A percentile compares a stretch with the other conserved stretches of the same genome.
phyloP scores from a whole-genome alignment of 2,797 vertebrate genomes.

The Brachyrhaphis roseni region DNA sequence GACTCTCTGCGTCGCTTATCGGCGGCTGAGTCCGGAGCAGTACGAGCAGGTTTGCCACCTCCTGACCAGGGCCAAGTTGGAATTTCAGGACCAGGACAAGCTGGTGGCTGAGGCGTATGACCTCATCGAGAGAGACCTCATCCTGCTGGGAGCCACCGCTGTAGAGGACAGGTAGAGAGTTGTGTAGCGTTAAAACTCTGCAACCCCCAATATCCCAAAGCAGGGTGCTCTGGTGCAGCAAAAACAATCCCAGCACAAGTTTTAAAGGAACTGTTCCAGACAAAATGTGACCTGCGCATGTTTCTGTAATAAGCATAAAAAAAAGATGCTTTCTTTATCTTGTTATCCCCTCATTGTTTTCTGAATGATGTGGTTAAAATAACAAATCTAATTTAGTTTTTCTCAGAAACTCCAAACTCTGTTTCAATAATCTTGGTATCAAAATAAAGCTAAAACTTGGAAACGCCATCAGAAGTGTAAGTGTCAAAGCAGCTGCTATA shows the following conservation, averaged over 20 bases:
- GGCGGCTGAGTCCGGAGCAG: conserved; percentile 83
- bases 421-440: no score
- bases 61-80: conserved; percentile 86
- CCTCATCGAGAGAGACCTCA: conserved; percentile 89
- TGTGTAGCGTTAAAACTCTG: background rate
- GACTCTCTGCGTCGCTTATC: conserved; percentile 94
- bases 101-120: conserved; percentile 92
- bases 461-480: no score
- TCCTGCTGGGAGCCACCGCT: conserved; percentile 94
- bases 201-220: background rate
- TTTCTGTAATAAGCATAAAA: conserved; percentile 1
- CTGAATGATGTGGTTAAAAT: no score
- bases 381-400: no score
- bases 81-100: conserved; percentile 92
- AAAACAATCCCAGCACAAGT: conserved; percentile 26
- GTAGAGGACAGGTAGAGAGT: conserved; percentile 91
- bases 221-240: background rate
- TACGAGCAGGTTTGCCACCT: conserved; percentile 79
- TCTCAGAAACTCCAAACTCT: no score
- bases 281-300: conserved; percentile 8
- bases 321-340: background rate
- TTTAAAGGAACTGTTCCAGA: conserved; percentile 25
- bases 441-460: no score
- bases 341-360: no score
- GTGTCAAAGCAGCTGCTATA: no score